Base-by-base conservation (phyloP, 2,797 vertebrate genomes). In the Dromococcyx pavoninus region DNA sequence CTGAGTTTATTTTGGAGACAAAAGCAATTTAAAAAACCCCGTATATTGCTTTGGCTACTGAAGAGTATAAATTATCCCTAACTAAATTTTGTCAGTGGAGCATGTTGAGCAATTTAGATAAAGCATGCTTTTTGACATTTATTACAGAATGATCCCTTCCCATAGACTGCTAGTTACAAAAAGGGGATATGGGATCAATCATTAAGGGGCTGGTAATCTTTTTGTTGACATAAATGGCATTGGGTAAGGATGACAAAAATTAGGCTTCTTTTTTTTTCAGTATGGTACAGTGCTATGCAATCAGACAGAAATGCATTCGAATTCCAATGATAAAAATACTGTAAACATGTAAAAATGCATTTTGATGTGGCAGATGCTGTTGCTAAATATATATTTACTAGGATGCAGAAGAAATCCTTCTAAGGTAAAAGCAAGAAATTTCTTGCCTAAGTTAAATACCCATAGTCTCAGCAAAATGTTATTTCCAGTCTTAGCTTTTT, bases 1-100 rank as follows among this genome's bases (percentile, higher is more conserved):
- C 95, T 92, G 95, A 97, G 93, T 98, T 97, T 97, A 92, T 97
- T 97, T 97, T 96, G 96, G 74, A 97, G 97, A 98, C 97, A 98
- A 98, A 97, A 96, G 93, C 93, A 97, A 97, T 97, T 97, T 97
- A 93, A 97, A 87, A n/a, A 92, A 97, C 96, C 82, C 48, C 90
- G 94, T 96, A 97, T 95, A 97, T 97, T 97, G 93, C 79, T 97
- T 97, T 92, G 76, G 93, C 92, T 93, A 94, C 89, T 91, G 96
- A 96, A 93, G 92, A 91, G 60, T 95, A 96, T 97, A 97, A 98
- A 97, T 97, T 96, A 97, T 95, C 76, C 58, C 57, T 95, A 97
- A 96, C 94, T 95, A 97, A 95, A 95, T 97, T 97, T 96, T 97
- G 94, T 95, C 96, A 94, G 88, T 89, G 89, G 81, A 91, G 54